Evolutionary conservation across 2,888 invertebrate species (phyloP), one percentile per base, ranked within the genome.

Genomic region (Macropis europaea): DNA sequence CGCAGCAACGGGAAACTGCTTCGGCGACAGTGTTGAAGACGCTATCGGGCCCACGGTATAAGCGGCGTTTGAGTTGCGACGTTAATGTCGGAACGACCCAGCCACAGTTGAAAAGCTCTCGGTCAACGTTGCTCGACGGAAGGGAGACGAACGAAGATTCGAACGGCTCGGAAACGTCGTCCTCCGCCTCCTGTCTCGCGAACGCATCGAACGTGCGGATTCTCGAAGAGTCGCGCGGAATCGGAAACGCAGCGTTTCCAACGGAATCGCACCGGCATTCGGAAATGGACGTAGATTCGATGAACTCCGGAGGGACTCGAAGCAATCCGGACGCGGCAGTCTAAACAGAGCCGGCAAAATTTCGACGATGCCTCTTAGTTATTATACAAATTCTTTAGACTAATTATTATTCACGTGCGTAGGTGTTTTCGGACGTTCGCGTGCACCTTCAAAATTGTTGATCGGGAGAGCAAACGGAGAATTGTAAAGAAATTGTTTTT

Each of bases 21-120:
- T 45, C 73, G 34, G 26, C 69, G 40, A 52, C 60, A 68, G 68
- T 76, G 62, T 71, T 59, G 64, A 68, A 24, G 60, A 72, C 64
- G 56, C 73, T 62, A 47, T 53, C 63, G 24, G 53, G 56, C 45
- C 73, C 45, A 26, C 79, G 69, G 38, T 76, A 36, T 52, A 78
- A 78, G 69, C 76, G 79, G 36, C 76, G 63, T 40, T 68, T 77
- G 64, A 73, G 61, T 64, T 42, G 52, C 63, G 76, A 76, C 48
- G 28, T 62, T 57, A 73, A 66, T 54, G 57, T 42, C 67, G 77
- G 62, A 40, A 73, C 62, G 59, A 42, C 54, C 30, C 79, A 79
- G 24, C 77, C 68, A 32, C 72, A 50, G 50, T 72, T 59, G 63
- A 78, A 78, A 71, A 60, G 63, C 26, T 70, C 70, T 50, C 77